Evolutionary conservation across 2,888 invertebrate genomes (phyloP), one percentile per base, ranked within the genome.

Genomic region (Agrotis clavis): DNA sequence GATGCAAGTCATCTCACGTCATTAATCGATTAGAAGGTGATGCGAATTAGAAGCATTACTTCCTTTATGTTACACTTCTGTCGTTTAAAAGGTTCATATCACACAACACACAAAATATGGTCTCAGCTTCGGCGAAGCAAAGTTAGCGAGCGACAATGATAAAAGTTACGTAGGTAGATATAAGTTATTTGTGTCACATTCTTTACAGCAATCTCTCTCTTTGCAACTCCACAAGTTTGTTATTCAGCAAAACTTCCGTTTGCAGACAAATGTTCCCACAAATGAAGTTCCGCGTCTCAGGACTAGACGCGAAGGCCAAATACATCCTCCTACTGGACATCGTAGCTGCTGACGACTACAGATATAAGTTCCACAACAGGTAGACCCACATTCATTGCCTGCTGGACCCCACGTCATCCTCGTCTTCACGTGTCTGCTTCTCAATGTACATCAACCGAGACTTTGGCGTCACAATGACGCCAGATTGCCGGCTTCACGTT

Each of bases 251-350:
- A 74, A 81, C 90, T 92, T 94, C 89, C 89, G 90, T 93, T 97
- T 98, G 83, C 98, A 99, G 99, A 97, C 99, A 99, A 97, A 99
- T 99, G 99, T 99, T 99, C 97, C 99, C 99, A 92, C 99, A 99
- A 97, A 99, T 99, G 98, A 99, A 99, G 97, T 99, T 99, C 96
- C 98, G 99, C 93, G 98, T 99, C 91, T 98, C 99, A 93, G 99
- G 99, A 90, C 97, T 99, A 97, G 99, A 99, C 97, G 98, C 99
- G 95, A 99, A 99, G 97, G 99, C 99, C 93, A 99, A 99, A 97
- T 99, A 99, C 97, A 99, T 99, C 96, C 97, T 99, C 82, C 97
- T 99, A 90, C 97, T 99, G 98, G 99, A 99, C 97, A 99, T 99
- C 95, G 99, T 99, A 89, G 99, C 99, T 63, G 99, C 99, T 83